Conservation (phyloP, 2,888 invertebrate genomes). For the Ypsolopha sequella region DNA sequence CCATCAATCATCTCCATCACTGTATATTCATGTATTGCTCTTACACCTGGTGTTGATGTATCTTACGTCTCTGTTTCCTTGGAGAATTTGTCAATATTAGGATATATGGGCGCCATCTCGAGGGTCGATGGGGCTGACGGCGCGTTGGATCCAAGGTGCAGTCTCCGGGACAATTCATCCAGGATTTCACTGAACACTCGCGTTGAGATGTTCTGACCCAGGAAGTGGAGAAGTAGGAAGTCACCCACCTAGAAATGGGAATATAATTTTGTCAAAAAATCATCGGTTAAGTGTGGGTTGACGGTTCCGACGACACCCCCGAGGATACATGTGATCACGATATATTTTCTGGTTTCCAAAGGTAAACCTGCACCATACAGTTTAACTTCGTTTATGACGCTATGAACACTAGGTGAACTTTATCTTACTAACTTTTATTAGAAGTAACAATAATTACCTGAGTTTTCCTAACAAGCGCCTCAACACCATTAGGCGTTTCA, state of each 20-base stretch:
- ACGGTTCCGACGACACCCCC: background rate
- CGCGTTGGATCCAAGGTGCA: conserved; percentile 80
- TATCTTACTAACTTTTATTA: no score
- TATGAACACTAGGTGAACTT: no score
- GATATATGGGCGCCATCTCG: conserved; percentile 89
- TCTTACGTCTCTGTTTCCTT: conserved; percentile 88
- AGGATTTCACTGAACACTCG: conserved; percentile 84
- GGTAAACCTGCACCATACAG: no score
- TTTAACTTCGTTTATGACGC: no score
- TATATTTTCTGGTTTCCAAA: no score
- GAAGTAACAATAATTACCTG: conserved; percentile 72
- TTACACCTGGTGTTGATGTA: conserved; percentile 5
- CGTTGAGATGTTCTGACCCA: conserved; percentile 90
- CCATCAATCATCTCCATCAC: background rate
- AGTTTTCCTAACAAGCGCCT: conserved; percentile 81
- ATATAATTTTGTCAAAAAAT: no score
- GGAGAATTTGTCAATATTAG: conserved; percentile 81
- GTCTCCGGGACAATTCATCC: conserved; percentile 79
- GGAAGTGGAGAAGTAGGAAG: conserved; percentile 84
- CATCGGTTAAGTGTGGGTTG: conserved; percentile 2
- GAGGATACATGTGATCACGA: no score
- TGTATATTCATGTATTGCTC: background rate
- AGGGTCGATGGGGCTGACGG: conserved; percentile 90
- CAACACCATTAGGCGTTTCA: conserved; percentile 80
- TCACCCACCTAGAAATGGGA: conserved; percentile 80